Conservation (phyloP, 2,888 invertebrate genomes). For the Erebia palarica region DNA sequence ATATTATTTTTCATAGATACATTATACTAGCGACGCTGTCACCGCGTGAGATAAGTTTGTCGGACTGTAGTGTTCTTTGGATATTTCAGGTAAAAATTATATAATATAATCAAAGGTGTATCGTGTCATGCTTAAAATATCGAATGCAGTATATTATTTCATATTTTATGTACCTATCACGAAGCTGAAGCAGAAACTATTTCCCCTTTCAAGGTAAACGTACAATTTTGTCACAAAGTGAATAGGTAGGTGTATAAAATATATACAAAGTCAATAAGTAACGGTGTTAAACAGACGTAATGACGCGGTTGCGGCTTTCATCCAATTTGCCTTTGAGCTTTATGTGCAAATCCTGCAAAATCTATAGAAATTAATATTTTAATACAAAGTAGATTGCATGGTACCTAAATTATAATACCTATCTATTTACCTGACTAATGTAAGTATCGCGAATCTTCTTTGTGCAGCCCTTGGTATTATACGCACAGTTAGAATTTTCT, state of each 20-base stretch:
- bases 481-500: too few species aligned
- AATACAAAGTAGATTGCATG: slow-evolving; percentile 21
- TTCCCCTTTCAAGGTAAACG: background rate
- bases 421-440: background rate
- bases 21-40: too few species aligned
- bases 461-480: too few species aligned
- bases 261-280: slow-evolving; percentile 8
- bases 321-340: slow-evolving; percentile 68
- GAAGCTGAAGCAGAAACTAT: background rate
- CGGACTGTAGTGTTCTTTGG: too few species aligned
- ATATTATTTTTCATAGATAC: too few species aligned
- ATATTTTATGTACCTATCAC: too few species aligned
- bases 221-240: background rate
- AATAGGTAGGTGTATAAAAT: background rate
- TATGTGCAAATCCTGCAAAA: slow-evolving; percentile 21
- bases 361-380: slow-evolving; percentile 30
- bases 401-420: background rate
- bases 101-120: too few species aligned
- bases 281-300: slow-evolving; percentile 23
- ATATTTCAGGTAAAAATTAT: too few species aligned
- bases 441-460: background rate
- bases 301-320: slow-evolving; percentile 59
- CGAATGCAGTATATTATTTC: too few species aligned
- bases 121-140: too few species aligned
- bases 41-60: too few species aligned